Evolutionary conservation across 2,113 vertebrate genomes (phyloP).

Genomic region (Nematolebias whitei): DNA sequence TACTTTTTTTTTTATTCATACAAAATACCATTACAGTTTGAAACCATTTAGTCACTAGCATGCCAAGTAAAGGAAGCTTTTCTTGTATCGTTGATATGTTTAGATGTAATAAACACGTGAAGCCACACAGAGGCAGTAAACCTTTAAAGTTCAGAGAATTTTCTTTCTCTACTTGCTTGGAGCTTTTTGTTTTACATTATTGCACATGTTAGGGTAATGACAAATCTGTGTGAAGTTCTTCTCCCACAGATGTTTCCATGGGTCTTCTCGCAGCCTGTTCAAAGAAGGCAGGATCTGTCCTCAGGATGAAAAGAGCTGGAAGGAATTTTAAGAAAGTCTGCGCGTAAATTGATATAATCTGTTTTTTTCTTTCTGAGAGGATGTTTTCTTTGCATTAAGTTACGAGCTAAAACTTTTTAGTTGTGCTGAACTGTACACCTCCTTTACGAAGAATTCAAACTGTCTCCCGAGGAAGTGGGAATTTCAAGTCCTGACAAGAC

Average conservation of each 20-base stretch:
- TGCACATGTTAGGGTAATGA: neutral
- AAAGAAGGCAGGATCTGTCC: conserved; percentile 14
- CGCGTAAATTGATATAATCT: too few species aligned
- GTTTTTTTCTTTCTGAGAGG: neutral
- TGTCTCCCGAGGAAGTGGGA: neutral
- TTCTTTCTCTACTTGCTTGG: too few species aligned
- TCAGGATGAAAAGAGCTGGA: neutral
- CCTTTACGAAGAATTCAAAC: conserved; percentile 1
- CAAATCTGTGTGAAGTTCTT: neutral
- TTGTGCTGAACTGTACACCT: neutral
- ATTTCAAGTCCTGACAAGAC: conserved; percentile 14
- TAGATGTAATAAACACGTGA: conserved; percentile 27
- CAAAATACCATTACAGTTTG: neutral
- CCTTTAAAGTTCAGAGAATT: neutral
- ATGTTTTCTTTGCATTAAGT: neutral
- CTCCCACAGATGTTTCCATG: neutral
- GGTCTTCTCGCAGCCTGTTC: neutral
- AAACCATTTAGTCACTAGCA: neutral
- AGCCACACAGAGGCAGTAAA: conserved; percentile 35
- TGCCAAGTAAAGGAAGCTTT: neutral
- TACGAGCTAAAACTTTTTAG: neutral
- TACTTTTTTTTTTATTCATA: neutral
- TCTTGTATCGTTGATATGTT: neutral
- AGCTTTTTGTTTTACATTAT: too few species aligned
- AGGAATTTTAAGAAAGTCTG: conserved; percentile 30